Percentiles rank a stretch among this genome's conserved stretches.
These are phyloP conservation scores for Pelusios castaneus DNA, from an alignment of 2,113 vertebrate species.

Conservation along the genomic window DNA sequence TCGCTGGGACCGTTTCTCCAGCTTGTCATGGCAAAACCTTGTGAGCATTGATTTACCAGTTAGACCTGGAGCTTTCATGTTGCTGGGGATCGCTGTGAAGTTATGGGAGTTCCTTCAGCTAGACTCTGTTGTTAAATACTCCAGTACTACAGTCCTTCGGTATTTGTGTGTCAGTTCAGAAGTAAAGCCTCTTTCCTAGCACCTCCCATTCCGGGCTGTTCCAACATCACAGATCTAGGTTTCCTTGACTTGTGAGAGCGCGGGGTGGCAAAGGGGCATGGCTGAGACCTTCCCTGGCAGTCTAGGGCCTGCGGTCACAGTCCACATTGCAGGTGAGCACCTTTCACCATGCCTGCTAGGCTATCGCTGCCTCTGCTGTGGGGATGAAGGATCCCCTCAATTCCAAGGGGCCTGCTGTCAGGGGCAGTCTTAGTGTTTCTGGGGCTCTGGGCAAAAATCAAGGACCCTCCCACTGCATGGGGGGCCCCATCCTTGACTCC, in stretches of 20 bases:
- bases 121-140: conserved; percentile 60
- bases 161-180: conserved; percentile 49
- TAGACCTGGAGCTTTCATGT: conserved; percentile 29
- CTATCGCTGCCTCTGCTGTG: neutral
- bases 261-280: neutral
- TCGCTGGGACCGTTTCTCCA: neutral
- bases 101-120: conserved; percentile 45
- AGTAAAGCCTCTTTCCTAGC: conserved; percentile 1
- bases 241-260: fast-evolving
- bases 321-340: neutral
- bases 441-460: too few species aligned
- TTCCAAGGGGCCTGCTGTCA: neutral
- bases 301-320: neutral
- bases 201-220: neutral
- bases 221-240: neutral
- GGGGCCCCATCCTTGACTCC: too few species aligned
- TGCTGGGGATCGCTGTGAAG: conserved; percentile 49
- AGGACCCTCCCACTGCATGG: too few species aligned
- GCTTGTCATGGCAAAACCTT: conserved; percentile 24
- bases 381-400: neutral
- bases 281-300: fast-evolving
- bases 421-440: too few species aligned
- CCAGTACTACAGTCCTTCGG: neutral
- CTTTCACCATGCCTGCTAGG: neutral
- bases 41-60: conserved; percentile 14